Evolutionary conservation across 2,797 vertebrate genomes (phyloP), one percentile per base, ranked within the genome.

Genomic region (Hydrolagus colliei): DNA sequence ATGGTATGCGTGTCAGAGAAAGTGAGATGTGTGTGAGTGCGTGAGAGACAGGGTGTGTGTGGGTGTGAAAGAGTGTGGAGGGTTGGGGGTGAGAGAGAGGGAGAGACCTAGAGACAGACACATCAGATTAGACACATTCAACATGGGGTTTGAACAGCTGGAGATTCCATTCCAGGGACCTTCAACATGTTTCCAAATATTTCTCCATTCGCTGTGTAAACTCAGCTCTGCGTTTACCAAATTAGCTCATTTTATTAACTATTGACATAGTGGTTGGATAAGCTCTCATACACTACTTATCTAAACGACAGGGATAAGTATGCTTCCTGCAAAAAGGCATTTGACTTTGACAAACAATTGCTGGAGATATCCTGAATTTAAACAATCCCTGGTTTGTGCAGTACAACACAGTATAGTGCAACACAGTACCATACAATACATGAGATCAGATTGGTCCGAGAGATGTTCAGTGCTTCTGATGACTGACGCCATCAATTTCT

Each of bases 371-470:
- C 91, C 91, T 90, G 88, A 84, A 84, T 9, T 84, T 67, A 84
- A 84, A 84, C 65, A 71, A 27, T 16, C 16, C 68, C 41, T 2
- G 27, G 71, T 52, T 52, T 52, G 41, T 52, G 41, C 41, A 52
- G 41, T 52, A 52, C 52, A 20, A 71, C 41, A 71, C 89, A 91
- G 90, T 87, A 90, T 88, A 87, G 91, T 88, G 85, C 88, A 89
- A 90, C 6, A 52, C 41, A 52, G 6, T 52, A 52, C 6, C 41
- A 52, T 88, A 91, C 41, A 52, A 52, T 52, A 52, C 41, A 52
- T 52, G 91, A 86, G 89, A 90, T 91, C 91, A 89, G 88, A 90
- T 90, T 88, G 87, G 91, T 92, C 93, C 93, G 91, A 94, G 94
- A 92, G 94, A 90, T 72, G 68, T 87, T 89, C 89, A 88, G 86